phyloP scores from a whole-genome alignment of 2,797 vertebrate species.

The Myiotriccus ornatus region DNA sequence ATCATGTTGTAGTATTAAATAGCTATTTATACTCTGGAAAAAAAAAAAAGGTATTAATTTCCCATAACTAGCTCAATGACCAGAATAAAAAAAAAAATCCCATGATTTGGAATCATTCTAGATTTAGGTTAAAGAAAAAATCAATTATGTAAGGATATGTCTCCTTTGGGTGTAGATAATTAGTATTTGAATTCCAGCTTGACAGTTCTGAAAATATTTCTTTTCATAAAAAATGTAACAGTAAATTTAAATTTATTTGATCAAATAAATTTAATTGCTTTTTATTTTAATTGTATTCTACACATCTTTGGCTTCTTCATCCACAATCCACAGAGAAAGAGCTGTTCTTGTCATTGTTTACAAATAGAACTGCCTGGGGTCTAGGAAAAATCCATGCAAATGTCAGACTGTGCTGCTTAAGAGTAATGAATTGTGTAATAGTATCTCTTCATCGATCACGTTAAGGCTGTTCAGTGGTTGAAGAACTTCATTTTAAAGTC shows the following conservation, averaged over 20 bases:
- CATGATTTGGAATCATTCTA: not conserved
- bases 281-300: not conserved
- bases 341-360: not conserved
- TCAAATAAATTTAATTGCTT: not conserved
- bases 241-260: not conserved
- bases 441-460: not conserved
- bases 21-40: not conserved
- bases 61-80: not conserved
- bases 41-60: rapidly evolving
- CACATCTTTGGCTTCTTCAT: not conserved
- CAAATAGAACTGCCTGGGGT: not conserved
- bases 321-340: not conserved
- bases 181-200: not conserved
- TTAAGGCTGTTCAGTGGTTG: not conserved
- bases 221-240: not conserved
- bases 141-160: not conserved
- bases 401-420: not conserved
- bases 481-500: not conserved
- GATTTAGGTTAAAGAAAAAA: not conserved
- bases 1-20: not conserved
- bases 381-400: not conserved
- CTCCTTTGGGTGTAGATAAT: not conserved
- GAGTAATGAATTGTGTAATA: not conserved
- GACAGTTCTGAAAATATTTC: not conserved
- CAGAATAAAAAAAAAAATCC: not conserved